Base-by-base conservation (phyloP, 2,888 invertebrate genomes). In the Acronicta alni region DNA sequence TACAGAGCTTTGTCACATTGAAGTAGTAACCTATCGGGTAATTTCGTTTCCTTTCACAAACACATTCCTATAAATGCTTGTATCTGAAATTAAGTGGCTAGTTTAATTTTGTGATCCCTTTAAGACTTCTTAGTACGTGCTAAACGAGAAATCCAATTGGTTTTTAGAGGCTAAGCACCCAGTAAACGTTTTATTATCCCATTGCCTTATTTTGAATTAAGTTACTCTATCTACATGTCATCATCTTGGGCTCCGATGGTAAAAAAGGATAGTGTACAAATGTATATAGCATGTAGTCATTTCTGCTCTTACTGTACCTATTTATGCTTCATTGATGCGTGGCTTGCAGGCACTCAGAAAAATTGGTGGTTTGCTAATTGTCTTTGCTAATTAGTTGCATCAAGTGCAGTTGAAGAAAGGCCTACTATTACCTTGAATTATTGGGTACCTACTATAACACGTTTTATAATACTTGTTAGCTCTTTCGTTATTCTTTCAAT, bases 111-210 rank as follows among this genome's bases (percentile, higher is more conserved):
- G 68, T 75, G 52, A 67, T 67, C 52, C 56, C 61, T 75, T 79
- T 79, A 71, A 70, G 63, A 64, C 70, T 79, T 76, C 77, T 84
- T 73, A 81, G 82, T 84, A 84, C 81, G 82, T 72, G 75, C 80
- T 87, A 81, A 86, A 84, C 77, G 81, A 67, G 72, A 83, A 84
- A 84, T 85, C 82, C 89, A 89, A 88, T 89, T 85, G 79, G 76
- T 79, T 86, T 89, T 88, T 83, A 89, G 80, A 83, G 73, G 80
- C 79, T 81, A 79, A 82, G 78, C 75, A 79, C 79, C 72, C 68
- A 65, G 77, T 61, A 72, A 73, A 72, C 61, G 59, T 73, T 65
- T 69, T 65, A 64, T 73, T 73, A 60, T 59, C 59, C 67, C 64
- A 74, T 64, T 64, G 64, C 71, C 64, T 70, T 77, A 74, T 77